Conservation (phyloP, 2,113 vertebrate species). For the Anguilla japonica region DNA sequence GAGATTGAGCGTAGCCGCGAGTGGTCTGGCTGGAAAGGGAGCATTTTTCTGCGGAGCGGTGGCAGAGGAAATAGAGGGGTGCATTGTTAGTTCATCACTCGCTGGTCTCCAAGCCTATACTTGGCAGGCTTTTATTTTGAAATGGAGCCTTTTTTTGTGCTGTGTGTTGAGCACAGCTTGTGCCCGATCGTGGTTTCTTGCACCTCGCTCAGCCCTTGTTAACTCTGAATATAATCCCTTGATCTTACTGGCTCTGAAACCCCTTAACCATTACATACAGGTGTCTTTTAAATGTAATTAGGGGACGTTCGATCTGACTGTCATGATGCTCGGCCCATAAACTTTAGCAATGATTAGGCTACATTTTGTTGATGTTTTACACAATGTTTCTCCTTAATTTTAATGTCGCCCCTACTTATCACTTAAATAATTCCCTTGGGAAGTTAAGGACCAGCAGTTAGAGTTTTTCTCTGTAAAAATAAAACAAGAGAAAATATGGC, state of each 20-base stretch:
- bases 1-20: not conserved
- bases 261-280: not conserved
- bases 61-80: slow-evolving; percentile 9
- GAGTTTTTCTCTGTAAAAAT: not conserved
- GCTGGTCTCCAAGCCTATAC: not conserved
- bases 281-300: not conserved
- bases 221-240: not conserved
- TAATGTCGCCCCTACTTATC: not conserved
- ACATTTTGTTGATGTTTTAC: not conserved
- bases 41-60: not conserved
- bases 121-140: not conserved
- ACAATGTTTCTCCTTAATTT: not conserved
- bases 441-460: not conserved
- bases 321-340: no score
- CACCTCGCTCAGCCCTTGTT: not conserved
- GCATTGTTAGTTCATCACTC: slow-evolving; percentile 3
- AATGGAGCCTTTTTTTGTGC: not conserved
- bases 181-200: not conserved
- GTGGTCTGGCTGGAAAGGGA: slow-evolving; percentile 2
- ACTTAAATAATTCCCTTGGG: not conserved
- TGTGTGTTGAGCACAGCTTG: not conserved
- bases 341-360: not conserved
- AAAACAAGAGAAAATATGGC: not conserved
- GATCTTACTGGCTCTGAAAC: not conserved
- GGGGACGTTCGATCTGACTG: not conserved